A percentile compares a stretch with the other conserved stretches of the same genome.
Evolutionary conservation across 1,140 invertebrate species (phyloP).

Genomic region (Solen grandis): DNA sequence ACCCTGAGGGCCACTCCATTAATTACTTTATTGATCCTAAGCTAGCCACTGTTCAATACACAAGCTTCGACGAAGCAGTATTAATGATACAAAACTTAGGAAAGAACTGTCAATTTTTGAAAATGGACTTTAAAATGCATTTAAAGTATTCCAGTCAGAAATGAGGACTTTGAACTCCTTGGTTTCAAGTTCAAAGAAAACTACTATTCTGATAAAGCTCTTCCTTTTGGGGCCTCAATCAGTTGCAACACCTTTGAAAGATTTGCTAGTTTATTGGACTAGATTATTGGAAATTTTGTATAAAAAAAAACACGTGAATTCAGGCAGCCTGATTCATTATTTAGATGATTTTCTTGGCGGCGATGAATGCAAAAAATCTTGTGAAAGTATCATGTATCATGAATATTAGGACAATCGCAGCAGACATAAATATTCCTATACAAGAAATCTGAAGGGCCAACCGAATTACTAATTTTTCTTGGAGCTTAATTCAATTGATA

Average conservation of each 20-base stretch:
- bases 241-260: constrained; percentile 5
- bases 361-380: background rate
- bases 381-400: constrained; percentile 13
- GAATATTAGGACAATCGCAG: too few relatives aligned
- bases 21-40: constrained; percentile 58
- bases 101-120: background rate
- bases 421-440: too few relatives aligned
- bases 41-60: constrained; percentile 49
- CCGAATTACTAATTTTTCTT: too few relatives aligned
- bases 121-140: too few relatives aligned
- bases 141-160: too few relatives aligned
- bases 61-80: constrained; percentile 54
- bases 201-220: constrained; percentile 28
- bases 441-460: too few relatives aligned
- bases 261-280: constrained; percentile 27
- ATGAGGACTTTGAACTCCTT: too few relatives aligned
- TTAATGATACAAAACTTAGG: constrained; percentile 50
- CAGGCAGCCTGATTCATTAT: constrained; percentile 18
- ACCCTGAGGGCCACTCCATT: constrained; percentile 25
- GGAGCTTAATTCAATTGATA: too few relatives aligned
- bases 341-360: constrained; percentile 29
- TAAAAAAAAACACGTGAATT: background rate
- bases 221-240: constrained; percentile 13
- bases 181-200: constrained; percentile 7
- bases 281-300: too few relatives aligned